Base-by-base conservation (phyloP, 2,113 vertebrate species). In the Hippoglossus stenolepis region DNA sequence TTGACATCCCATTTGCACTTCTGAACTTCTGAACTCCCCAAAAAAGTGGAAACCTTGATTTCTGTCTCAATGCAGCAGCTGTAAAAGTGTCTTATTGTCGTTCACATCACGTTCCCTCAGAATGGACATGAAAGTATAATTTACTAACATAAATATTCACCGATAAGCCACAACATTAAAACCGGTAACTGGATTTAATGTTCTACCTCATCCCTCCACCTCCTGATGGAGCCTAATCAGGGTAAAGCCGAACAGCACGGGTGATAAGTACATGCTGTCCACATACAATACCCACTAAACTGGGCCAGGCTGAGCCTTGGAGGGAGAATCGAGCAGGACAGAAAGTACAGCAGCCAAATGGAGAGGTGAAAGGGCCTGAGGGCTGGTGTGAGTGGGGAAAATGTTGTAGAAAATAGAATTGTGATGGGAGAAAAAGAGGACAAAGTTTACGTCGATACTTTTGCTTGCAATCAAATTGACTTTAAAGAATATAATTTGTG, bases 221-320 rank as follows among this genome's bases (percentile, higher is more conserved):
- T 49, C 45, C 17, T 49, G 14, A 18, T n/a, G 51, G 20, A 54
- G 20, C 20, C 51, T 60, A 45, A 70, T 79, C 53, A 80, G 28
- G 65, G 56, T 53, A 68, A 47, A 85, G n/a, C 64, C 43, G 21
- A 76, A 57, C 45, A 63, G 47, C 14, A 4, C 28, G 28, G 35
- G 38, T 58, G 21, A 73, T 54, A 26, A 67, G 28, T 15, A n/a
- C 70, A 75, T 45, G 56, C 12, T 54, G 49, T 49, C 45, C 24
- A 10, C 24, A 63, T 28, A 70, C 43, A 43, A 35, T 43, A 60
- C n/a, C 66, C 58, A 83, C 49, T 68, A 73, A 90, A 88, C 63
- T 87, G 79, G 85, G 87, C 70, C 87, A 89, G 73, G 35, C 75
- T 28, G 70, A 40, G 79, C 89, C 86, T 86, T 60, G 60, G 73